Evolutionary conservation across 2,888 invertebrate genomes (phyloP).

Genomic region (Thalpophila matura): DNA sequence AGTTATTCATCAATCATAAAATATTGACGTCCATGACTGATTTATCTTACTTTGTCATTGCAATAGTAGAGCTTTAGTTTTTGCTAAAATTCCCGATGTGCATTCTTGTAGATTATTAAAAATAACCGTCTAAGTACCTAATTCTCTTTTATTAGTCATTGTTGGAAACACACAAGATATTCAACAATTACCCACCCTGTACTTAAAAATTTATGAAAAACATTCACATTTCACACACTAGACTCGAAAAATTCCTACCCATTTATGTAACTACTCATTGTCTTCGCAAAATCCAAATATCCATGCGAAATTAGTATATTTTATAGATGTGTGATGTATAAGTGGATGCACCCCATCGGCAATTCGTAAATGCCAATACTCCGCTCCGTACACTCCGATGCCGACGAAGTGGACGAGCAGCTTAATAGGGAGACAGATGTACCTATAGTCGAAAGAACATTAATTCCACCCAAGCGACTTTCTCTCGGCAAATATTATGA

Average conservation of each 20-base stretch:
- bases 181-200: not conserved
- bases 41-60: not conserved
- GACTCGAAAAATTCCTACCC: not conserved
- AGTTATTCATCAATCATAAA: not conserved
- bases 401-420: too few relatives aligned
- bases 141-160: too few relatives aligned
- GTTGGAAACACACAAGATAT: not conserved
- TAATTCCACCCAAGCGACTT: slow-evolving; percentile 66
- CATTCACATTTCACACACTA: not conserved
- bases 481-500: slow-evolving; percentile 76
- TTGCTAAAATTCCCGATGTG: not conserved
- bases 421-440: slow-evolving; percentile 46
- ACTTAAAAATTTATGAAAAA: not conserved
- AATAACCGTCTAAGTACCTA: not conserved
- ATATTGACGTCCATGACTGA: not conserved
- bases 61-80: not conserved
- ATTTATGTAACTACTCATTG: slow-evolving; percentile 10
- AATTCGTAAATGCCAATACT: too few relatives aligned
- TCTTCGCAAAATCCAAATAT: slow-evolving; percentile 42
- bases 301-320: too few relatives aligned
- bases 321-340: too few relatives aligned
- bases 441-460: slow-evolving; percentile 55
- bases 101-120: not conserved
- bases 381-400: too few relatives aligned
- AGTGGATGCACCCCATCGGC: too few relatives aligned